Base-by-base conservation (phyloP, 2,888 invertebrate species). In the Volucella inanis region DNA sequence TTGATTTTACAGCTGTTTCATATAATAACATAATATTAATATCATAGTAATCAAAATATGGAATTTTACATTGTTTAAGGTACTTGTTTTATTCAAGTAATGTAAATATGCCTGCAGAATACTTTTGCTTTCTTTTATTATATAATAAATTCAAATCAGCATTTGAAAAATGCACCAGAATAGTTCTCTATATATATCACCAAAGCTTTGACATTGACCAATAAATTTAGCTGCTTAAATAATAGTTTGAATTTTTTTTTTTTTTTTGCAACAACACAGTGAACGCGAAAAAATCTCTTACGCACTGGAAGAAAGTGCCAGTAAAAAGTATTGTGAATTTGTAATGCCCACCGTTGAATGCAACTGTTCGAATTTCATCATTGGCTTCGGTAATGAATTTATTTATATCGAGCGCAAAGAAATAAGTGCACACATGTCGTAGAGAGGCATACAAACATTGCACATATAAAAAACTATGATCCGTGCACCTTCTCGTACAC, bases 311-410 rank as follows among this genome's bases (percentile, higher is more conserved):
- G 8, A 11, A 47, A 47, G 6, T 39, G 8, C 39, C 38, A 9
- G 9, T 0, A 45, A 47, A 11, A 68, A n/a, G 9, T 54, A 4
- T n/a, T 1, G 14, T n/a, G 1, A 9, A 45, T 55, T 39, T 47
- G 43, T 15, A n/a, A 12, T 15, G 39, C 8, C 50, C 50, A 67
- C 59, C 52, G 55, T 67, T 50, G 41, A 8, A 14, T 43, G 61
- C 52, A 52, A 72, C 57, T 57, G 43, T 64, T 54, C n/a, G 10
- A 12, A 67, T 59, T 39, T 39, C 41, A 54, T 47, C 77, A 68
- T 55, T 78, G 50, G 64, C 47, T 76, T 71, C 81, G 81, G 76
- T 81, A 85, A 85, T 85, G 81, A 81, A 86, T 74, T 64, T 86
- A 86, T 86, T 86, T 86, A 62, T 81, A 77, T 52, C 77, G 41